phyloP scores from a whole-genome alignment of 2,113 vertebrate genomes.

The Cololabis saira region DNA sequence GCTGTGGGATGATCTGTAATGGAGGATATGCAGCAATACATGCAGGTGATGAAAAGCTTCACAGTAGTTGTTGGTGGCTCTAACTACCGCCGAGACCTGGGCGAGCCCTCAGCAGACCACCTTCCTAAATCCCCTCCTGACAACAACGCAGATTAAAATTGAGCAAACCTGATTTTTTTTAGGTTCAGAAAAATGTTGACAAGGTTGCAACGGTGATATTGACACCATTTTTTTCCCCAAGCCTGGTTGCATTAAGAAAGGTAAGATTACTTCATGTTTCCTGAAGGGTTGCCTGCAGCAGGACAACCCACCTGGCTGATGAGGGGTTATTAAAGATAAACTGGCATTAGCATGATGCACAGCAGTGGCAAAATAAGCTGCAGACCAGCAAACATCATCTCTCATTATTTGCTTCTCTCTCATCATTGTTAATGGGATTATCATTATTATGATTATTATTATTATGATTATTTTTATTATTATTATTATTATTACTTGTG shows the following conservation, averaged over 20 bases:
- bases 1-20: background rate
- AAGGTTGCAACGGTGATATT: background rate
- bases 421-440: no score
- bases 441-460: no score
- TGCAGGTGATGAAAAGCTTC: conserved; percentile 2
- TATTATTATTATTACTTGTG: no score
- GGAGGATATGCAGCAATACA: background rate
- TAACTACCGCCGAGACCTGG: background rate
- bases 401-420: no score
- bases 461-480: no score
- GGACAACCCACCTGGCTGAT: no score
- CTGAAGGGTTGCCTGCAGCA: no score
- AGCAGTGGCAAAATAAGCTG: no score
- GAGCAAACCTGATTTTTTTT: background rate
- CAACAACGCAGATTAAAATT: conserved; percentile 1
- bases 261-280: no score
- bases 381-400: no score
- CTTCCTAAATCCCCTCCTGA: background rate
- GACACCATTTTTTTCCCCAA: background rate
- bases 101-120: background rate
- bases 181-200: background rate
- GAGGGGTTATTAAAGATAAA: no score
- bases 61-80: background rate
- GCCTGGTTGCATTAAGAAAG: background rate
- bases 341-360: no score